Base-by-base conservation (phyloP, 2,888 invertebrate genomes). In the Tiliacea citrago region DNA sequence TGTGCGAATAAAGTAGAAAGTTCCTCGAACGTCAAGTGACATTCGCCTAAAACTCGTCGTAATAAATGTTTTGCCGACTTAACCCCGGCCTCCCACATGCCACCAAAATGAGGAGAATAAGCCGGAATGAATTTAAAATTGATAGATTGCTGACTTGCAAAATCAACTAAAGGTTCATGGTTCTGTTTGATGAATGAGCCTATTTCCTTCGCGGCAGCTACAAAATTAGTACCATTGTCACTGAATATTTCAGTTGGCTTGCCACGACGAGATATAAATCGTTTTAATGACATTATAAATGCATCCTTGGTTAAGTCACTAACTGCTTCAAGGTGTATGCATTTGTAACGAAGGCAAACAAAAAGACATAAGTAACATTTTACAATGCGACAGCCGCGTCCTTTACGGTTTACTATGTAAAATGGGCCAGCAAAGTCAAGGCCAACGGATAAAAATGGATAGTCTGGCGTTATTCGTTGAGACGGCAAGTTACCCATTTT, bases 1-100 rank as follows among this genome's bases (percentile, higher is more conserved):
- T 67, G 73, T 29, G 67, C n/a, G 24, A 73, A 73, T 2, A 73
- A 61, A 35, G 73, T 73, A 0, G 61, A 42, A 9, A 73, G 9
- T 60, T 66, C 72, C 10, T 73, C 72, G 10, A 60, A 73, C 0
- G 72, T 73, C 0, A 66, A 29, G 18, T 65, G 65, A 3, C 65
- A 13, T 0, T 72, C 57, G 18, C 72, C 58, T 3, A 58, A 13
- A 12, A 65, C 72, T 5, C 57, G 72, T 39, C 39, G 10, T 49
- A 72, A 49, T 0, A 57, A 57, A 39, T 72, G 6, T 35, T 65
- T 57, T n/a, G 63, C 63, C 7, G 63, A 63, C 8, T 49, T 49
- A 18, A 49, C 49, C 18, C 49, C 18, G 49, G 49, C 49, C 7
- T 49, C 49, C 18, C 71, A 63, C 9, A 71, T 57, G 71, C 71